These are phyloP conservation scores for Halcyon smyrnensis DNA, from an alignment of 2,797 vertebrate species.

Conservation along the genomic window DNA sequence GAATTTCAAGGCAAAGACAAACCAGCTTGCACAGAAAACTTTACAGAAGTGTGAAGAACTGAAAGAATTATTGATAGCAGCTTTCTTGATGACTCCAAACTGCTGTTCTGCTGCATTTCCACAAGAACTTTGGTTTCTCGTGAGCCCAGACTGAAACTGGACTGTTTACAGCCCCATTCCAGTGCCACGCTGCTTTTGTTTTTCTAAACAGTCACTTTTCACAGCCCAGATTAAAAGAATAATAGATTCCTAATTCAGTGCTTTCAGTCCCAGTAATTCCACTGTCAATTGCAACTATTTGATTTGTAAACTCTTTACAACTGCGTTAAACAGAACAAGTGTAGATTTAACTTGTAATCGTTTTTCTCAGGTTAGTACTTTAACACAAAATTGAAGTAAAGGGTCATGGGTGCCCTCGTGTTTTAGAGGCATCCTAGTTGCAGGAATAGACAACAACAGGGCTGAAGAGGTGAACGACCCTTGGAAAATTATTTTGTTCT, in stretches of 20 bases:
- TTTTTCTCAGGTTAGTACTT: neutral
- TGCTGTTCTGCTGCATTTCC: neutral
- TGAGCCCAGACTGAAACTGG: neutral
- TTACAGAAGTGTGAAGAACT: neutral
- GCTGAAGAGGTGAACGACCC: neutral
- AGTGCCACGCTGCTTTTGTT: accelerated
- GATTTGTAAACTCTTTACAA: neutral
- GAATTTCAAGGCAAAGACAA: neutral
- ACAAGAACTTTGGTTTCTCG: neutral
- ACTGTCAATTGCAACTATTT: neutral
- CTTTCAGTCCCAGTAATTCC: neutral
- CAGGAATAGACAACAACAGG: neutral
- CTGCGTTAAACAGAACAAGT: accelerated
- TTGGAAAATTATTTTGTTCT: accelerated
- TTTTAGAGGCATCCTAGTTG: neutral
- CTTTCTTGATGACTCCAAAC: neutral
- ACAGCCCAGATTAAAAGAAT: neutral
- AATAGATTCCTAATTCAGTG: neutral
- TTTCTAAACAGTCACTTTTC: neutral
- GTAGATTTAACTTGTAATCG: neutral
- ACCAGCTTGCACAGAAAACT: neutral
- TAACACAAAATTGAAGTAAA: neutral
- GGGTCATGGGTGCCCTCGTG: accelerated
- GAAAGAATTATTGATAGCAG: neutral
- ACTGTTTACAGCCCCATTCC: neutral